A percentile compares a stretch with the other conserved stretches of the same genome.
Conservation (phyloP, 1,140 invertebrate genomes). For the Ectropis grisescens region DNA sequence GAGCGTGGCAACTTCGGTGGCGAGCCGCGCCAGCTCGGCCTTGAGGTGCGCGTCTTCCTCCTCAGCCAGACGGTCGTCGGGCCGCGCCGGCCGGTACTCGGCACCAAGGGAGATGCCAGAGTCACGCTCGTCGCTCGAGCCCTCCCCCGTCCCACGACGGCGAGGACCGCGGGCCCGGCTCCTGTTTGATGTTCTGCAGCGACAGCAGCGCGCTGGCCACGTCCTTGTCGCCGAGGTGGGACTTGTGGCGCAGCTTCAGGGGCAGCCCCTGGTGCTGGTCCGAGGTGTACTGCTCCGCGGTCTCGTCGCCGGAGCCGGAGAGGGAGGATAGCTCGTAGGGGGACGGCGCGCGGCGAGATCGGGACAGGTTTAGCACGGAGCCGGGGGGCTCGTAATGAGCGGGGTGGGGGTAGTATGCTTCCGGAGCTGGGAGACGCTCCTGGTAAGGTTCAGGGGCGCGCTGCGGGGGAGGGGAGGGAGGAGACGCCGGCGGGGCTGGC, state of each 20-base stretch:
- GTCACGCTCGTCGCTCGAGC: slow-evolving; percentile 88
- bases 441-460: slow-evolving; percentile 70
- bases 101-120: slow-evolving; percentile 86
- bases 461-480: slow-evolving; percentile 70
- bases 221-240: slow-evolving; percentile 90
- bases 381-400: slow-evolving; percentile 68
- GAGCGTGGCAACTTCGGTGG: slow-evolving; percentile 92
- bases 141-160: slow-evolving; percentile 88
- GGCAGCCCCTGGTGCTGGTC: slow-evolving; percentile 74
- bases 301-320: slow-evolving; percentile 80
- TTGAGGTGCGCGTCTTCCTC: slow-evolving; percentile 82
- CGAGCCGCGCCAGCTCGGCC: slow-evolving; percentile 87
- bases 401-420: slow-evolving; percentile 60
- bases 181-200: slow-evolving; percentile 86
- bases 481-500: slow-evolving; percentile 76
- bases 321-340: slow-evolving; percentile 80
- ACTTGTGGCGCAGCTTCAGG: slow-evolving; percentile 92
- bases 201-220: slow-evolving; percentile 83
- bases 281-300: slow-evolving; percentile 62
- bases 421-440: slow-evolving; percentile 56
- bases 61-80: slow-evolving; percentile 56
- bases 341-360: slow-evolving; percentile 72
- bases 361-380: slow-evolving; percentile 77
- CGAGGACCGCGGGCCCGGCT: slow-evolving; percentile 80
- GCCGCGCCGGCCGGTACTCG: slow-evolving; percentile 64